Evolutionary conservation across 2,888 invertebrate genomes (phyloP).

Genomic region (Petrophora chlorosata): DNA sequence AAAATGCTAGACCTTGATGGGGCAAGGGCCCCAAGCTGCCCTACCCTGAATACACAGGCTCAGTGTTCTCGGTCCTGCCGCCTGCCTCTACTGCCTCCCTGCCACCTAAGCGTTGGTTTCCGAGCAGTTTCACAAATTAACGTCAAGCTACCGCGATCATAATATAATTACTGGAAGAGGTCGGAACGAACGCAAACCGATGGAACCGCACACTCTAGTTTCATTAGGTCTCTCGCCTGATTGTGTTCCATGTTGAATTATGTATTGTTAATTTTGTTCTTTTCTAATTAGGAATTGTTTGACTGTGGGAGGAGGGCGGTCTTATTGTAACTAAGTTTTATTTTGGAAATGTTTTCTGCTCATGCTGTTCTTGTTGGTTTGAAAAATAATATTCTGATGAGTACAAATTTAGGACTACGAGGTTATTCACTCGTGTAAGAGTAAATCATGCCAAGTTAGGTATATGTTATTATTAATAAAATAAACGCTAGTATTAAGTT

Average conservation of each 20-base stretch:
- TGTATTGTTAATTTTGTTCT: constrained; percentile 26
- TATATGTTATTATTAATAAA: too few relatives aligned
- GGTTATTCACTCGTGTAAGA: too few relatives aligned
- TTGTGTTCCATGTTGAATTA: constrained; percentile 32
- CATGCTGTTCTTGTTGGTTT: too few relatives aligned
- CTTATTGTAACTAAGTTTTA: background rate
- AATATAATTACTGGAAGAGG: constrained; percentile 57
- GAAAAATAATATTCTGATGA: too few relatives aligned
- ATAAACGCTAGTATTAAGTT: too few relatives aligned
- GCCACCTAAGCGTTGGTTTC: constrained; percentile 68
- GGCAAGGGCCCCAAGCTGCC: too few relatives aligned
- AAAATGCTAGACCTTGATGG: too few relatives aligned
- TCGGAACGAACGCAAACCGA: constrained; percentile 39
- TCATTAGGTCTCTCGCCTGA: constrained; percentile 42
- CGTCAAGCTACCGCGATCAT: constrained; percentile 62
- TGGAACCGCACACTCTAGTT: constrained; percentile 40
- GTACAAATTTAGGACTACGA: too few relatives aligned
- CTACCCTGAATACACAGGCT: too few relatives aligned
- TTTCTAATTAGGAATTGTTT: constrained; percentile 8
- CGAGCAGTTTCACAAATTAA: constrained; percentile 77
- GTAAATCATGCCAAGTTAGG: too few relatives aligned
- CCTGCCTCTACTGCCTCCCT: constrained; percentile 29
- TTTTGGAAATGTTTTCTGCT: too few relatives aligned
- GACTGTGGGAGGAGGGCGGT: background rate
- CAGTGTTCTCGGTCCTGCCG: constrained; percentile 52